Conservation (phyloP, 2,113 vertebrate genomes). For the Sinocyclocheilus anshuiensis region DNA sequence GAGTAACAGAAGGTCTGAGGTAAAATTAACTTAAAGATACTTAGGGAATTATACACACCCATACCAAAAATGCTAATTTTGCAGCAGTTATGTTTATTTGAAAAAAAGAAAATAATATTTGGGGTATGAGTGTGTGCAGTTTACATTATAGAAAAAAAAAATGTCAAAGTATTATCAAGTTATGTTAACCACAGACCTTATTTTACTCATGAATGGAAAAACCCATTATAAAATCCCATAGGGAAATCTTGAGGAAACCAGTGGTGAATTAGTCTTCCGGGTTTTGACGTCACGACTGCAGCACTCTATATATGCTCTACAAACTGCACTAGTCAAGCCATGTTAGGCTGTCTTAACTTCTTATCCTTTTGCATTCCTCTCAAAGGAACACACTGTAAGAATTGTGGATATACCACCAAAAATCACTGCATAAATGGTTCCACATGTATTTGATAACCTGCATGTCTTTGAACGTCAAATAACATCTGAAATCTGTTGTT, state of each 20-base stretch:
- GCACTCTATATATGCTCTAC: not conserved
- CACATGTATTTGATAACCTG: slow-evolving; percentile 10
- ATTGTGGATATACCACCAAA: not conserved
- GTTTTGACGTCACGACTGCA: not conserved
- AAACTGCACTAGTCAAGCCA: not conserved
- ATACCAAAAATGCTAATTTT: too few relatives aligned
- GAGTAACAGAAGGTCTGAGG: too few relatives aligned
- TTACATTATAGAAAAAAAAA: too few relatives aligned
- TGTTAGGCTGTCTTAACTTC: not conserved
- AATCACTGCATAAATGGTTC: not conserved
- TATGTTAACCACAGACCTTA: not conserved
- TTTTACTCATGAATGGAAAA: not conserved
- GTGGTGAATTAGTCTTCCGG: not conserved
- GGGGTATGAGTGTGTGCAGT: too few relatives aligned
- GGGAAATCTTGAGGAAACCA: too few relatives aligned
- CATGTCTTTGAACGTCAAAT: not conserved
- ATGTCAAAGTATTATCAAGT: not conserved
- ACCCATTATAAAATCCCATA: too few relatives aligned
- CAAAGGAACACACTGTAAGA: not conserved
- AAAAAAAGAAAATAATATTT: too few relatives aligned
- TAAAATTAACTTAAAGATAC: not conserved
- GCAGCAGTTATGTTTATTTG: too few relatives aligned
- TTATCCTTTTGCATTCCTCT: not conserved
- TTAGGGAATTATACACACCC: too few relatives aligned
- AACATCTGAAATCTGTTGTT: not conserved